Percentiles rank a stretch among this genome's conserved stretches.
phyloP scores from a whole-genome alignment of 2,888 invertebrate species.

The Agonopterix arenella region DNA sequence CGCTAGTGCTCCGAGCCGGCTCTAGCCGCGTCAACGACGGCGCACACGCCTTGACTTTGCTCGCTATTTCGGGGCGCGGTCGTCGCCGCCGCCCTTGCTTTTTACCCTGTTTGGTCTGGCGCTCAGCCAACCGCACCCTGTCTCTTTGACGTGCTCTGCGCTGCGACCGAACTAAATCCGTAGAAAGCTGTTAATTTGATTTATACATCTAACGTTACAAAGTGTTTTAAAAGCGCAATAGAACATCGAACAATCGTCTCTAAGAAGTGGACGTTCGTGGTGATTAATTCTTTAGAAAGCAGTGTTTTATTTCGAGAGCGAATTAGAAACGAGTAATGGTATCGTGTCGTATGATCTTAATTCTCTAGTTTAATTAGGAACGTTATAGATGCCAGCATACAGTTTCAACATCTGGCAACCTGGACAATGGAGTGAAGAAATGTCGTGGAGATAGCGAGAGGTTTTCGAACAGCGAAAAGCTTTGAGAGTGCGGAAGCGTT shows the following conservation, averaged over 20 bases:
- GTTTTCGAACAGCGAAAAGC: neutral
- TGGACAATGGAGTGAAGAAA: constrained; percentile 7
- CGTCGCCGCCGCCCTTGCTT: constrained; percentile 63
- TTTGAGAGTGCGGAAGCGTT: constrained; percentile 22
- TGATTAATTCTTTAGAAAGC: constrained; percentile 13
- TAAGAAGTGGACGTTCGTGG: neutral
- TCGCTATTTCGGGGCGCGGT: constrained; percentile 71
- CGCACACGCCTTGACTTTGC: constrained; percentile 70
- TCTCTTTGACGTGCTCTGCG: constrained; percentile 2
- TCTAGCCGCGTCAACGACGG: constrained; percentile 24
- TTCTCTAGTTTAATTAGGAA: constrained; percentile 17
- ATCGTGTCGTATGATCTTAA: constrained; percentile 16
- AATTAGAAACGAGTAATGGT: constrained; percentile 8
- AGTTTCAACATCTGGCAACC: neutral
- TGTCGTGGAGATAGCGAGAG: constrained; percentile 9
- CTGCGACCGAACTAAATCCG: constrained; percentile 21
- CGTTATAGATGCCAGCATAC: constrained; percentile 1
- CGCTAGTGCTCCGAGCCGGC: constrained; percentile 11
- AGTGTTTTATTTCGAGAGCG: constrained; percentile 8
- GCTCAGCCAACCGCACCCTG: constrained; percentile 55
- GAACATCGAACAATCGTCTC: neutral
- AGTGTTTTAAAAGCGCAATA: constrained; percentile 8
- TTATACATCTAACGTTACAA: constrained; percentile 16
- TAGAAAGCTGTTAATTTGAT: constrained; percentile 40
- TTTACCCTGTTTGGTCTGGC: constrained; percentile 74